A percentile compares a stretch with the other conserved stretches of the same genome.
Conservation (phyloP, 1,140 invertebrate genomes). For the Gryon sp. region DNA sequence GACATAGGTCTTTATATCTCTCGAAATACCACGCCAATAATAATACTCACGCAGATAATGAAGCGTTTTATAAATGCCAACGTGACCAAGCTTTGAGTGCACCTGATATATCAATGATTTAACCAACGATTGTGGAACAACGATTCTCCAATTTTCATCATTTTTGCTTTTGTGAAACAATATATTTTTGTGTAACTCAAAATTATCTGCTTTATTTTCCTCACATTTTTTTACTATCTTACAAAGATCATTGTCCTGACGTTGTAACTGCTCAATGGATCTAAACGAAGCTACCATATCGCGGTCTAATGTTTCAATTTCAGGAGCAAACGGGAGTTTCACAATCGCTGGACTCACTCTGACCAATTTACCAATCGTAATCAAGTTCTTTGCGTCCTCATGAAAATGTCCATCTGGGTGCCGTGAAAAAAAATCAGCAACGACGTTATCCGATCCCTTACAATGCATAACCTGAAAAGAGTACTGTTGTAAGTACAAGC, state of each 20-base stretch:
- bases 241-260: no score
- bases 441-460: not conserved
- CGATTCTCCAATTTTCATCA: not conserved
- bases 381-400: no score
- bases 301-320: no score
- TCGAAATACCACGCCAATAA: constrained; percentile 6
- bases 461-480: not conserved
- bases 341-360: no score
- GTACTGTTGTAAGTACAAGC: constrained; percentile 10
- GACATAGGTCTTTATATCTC: not conserved
- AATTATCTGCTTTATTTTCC: no score
- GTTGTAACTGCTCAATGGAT: no score
- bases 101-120: not conserved
- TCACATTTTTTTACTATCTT: not conserved
- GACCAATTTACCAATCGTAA: no score
- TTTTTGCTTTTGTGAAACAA: constrained; percentile 7
- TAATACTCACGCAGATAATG: not conserved
- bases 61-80: constrained; percentile 1
- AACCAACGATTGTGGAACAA: not conserved
- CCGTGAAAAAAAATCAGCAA: constrained; percentile 6
- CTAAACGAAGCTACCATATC: no score
- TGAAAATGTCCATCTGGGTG: constrained; percentile 3
- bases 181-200: not conserved
- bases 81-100: constrained; percentile 8
- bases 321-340: no score